Evolutionary conservation across 1,140 invertebrate species (phyloP).

Genomic region (Ceratina calcarata): DNA sequence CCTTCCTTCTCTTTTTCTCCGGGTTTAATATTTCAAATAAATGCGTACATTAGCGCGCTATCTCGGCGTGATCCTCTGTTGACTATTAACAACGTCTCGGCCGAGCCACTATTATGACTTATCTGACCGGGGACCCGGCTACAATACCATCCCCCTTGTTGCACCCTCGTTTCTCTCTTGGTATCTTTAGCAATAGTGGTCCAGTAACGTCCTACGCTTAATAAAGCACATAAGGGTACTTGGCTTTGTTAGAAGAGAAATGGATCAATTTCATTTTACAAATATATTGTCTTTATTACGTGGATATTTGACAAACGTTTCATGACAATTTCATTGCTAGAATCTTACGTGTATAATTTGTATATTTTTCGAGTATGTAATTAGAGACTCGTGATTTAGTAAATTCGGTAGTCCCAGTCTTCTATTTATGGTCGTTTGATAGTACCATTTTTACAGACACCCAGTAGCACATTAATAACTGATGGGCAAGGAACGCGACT

Average conservation of each 20-base stretch:
- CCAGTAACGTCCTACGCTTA: slow-evolving; percentile 38
- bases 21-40: slow-evolving; percentile 79
- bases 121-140: slow-evolving; percentile 67
- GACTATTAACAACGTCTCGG: slow-evolving; percentile 75
- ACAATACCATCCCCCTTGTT: slow-evolving; percentile 56
- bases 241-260: no score
- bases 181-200: background rate
- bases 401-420: no score
- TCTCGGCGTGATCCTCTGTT: slow-evolving; percentile 76
- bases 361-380: no score
- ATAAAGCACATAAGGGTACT: background rate
- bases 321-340: no score
- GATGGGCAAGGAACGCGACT: slow-evolving; percentile 57
- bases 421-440: slow-evolving; percentile 60
- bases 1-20: slow-evolving; percentile 55
- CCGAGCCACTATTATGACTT: slow-evolving; percentile 76
- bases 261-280: no score
- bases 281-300: no score
- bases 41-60: slow-evolving; percentile 79
- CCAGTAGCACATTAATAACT: slow-evolving; percentile 69
- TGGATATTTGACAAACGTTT: no score
- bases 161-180: slow-evolving; percentile 23
- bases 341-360: no score
- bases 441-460: slow-evolving; percentile 63
- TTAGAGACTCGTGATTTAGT: no score